Evolutionary conservation across 2,888 invertebrate genomes (phyloP).

Genomic region (Lithosia quadra): DNA sequence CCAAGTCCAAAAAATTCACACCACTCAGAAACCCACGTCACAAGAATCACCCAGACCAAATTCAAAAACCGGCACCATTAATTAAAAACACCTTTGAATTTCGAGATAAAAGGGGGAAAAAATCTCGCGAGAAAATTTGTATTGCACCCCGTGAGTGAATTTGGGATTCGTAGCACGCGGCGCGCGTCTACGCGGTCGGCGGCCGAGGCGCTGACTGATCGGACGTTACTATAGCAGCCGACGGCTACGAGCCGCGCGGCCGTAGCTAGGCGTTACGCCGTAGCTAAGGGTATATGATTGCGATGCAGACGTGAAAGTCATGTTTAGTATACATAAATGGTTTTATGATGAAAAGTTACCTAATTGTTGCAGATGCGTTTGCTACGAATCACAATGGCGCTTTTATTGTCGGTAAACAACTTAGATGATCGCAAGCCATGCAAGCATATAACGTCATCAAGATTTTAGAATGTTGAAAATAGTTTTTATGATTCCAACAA

Average conservation of each 20-base stretch:
- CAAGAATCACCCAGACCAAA: conserved; percentile 57
- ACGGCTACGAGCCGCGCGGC: conserved; percentile 72
- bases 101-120: conserved; percentile 48
- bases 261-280: conserved; percentile 70
- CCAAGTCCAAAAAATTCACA: conserved; percentile 43
- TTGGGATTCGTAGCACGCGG: conserved; percentile 58
- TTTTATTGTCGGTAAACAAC: neutral
- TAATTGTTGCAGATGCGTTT: conserved; percentile 15
- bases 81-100: conserved; percentile 70
- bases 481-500: no score
- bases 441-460: neutral
- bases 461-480: neutral
- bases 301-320: conserved; percentile 61
- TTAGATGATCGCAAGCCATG: neutral
- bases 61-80: conserved; percentile 68
- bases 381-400: neutral
- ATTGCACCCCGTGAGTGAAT: conserved; percentile 34
- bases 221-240: conserved; percentile 82
- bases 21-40: conserved; percentile 55
- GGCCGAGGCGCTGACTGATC: conserved; percentile 74
- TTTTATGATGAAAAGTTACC: conserved; percentile 54
- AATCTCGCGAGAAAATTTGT: conserved; percentile 46
- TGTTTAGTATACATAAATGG: conserved; percentile 50
- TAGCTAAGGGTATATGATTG: conserved; percentile 48
- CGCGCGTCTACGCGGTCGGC: conserved; percentile 75